Conservation (phyloP, 2,888 invertebrate species). For the Auanema freiburgensis region DNA sequence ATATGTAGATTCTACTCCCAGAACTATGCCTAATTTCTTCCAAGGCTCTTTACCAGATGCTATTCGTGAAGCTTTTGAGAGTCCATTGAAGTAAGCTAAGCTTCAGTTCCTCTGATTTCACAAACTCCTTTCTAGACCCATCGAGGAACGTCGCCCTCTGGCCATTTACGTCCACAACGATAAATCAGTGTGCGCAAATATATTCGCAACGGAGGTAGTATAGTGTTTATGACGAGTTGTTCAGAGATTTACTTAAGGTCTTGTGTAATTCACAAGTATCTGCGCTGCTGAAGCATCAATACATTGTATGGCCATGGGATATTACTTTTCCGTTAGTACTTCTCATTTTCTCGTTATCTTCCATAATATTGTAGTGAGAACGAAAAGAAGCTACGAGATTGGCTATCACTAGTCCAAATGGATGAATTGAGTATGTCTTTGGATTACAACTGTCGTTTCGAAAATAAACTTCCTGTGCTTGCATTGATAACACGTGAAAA, state of each 20-base stretch:
- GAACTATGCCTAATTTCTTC: conserved; percentile 36
- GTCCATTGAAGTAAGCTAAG: conserved; percentile 9
- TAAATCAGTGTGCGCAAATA: conserved; percentile 88
- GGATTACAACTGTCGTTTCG: conserved; percentile 10
- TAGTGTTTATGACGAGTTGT: background rate
- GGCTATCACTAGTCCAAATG: background rate
- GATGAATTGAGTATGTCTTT: conserved; percentile 1
- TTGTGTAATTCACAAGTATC: conserved; percentile 88
- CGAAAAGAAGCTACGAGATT: background rate
- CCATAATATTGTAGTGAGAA: background rate
- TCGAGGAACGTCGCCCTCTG: conserved; percentile 80
- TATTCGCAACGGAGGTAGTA: conserved; percentile 71
- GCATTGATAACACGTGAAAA: conserved; percentile 46
- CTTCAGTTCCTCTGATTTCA: background rate
- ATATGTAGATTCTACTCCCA: conserved; percentile 16
- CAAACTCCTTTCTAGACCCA: background rate
- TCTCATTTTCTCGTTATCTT: background rate
- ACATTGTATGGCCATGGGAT: conserved; percentile 96
- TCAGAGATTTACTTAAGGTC: conserved; percentile 25
- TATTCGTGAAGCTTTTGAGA: conserved; percentile 38
- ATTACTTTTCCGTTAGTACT: conserved; percentile 73
- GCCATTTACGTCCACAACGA: conserved; percentile 96
- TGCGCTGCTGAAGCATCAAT: conserved; percentile 84
- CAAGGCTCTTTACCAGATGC: conserved; percentile 30
- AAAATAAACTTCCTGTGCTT: conserved; percentile 51